These are phyloP conservation scores for Caradrina kadenii DNA, from an alignment of 2,888 invertebrate species.

Conservation along the genomic window DNA sequence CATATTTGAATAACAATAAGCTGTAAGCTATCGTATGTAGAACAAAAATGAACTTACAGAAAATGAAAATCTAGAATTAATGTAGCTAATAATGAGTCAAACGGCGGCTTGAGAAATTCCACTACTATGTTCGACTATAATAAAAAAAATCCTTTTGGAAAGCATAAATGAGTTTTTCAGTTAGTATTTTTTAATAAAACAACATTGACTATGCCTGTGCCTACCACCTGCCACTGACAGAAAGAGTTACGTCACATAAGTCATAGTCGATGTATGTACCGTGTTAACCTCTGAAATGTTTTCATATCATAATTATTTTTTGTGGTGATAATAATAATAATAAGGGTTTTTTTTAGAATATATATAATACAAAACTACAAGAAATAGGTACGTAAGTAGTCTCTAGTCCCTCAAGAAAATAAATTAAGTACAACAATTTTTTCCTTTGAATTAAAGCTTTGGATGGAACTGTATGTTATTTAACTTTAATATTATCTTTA, in stretches of 20 bases:
- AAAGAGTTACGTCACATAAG: constrained; percentile 60
- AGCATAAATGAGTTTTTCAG: too few relatives aligned
- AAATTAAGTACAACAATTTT: constrained; percentile 17
- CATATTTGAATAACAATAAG: too few relatives aligned
- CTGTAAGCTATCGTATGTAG: too few relatives aligned
- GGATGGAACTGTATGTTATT: constrained; percentile 31
- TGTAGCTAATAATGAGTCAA: too few relatives aligned
- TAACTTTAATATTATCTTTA: constrained; percentile 21
- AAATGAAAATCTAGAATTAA: too few relatives aligned
- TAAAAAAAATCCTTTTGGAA: too few relatives aligned
- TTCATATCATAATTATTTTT: constrained; percentile 62
- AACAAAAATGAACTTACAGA: too few relatives aligned
- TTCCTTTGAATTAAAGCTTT: constrained; percentile 36
- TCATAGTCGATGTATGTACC: constrained; percentile 25
- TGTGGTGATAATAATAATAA: constrained; percentile 42
- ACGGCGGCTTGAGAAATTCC: too few relatives aligned
- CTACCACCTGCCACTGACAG: constrained; percentile 1
- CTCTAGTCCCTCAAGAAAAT: not conserved
- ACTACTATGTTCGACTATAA: too few relatives aligned
- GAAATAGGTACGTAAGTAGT: constrained; percentile 54
- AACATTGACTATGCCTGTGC: constrained; percentile 1
- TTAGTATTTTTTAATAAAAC: not conserved
- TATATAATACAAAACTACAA: constrained; percentile 37
- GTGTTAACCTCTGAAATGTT: constrained; percentile 79
- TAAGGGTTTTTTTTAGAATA: constrained; percentile 50